These are phyloP conservation scores for Myotis planiceps DNA, from an alignment of 2,797 vertebrate species.

Conservation along the genomic window DNA sequence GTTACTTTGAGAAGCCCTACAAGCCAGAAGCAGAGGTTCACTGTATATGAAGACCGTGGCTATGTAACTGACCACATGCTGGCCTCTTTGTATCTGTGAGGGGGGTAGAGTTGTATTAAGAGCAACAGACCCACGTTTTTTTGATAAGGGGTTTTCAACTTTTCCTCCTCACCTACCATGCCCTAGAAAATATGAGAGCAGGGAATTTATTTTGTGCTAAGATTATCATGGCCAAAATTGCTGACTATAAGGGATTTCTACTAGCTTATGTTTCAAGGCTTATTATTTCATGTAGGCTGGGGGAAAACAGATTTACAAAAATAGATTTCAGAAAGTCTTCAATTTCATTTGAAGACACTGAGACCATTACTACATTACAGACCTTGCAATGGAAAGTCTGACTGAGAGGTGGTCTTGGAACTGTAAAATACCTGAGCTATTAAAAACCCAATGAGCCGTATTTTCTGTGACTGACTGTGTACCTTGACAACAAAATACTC, in stretches of 20 bases:
- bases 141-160: neutral
- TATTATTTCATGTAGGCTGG: neutral
- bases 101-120: neutral
- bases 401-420: neutral
- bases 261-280: neutral
- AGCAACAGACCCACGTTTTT: neutral
- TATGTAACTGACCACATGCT: neutral
- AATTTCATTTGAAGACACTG: neutral
- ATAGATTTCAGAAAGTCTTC: neutral
- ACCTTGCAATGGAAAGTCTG: neutral
- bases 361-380: neutral
- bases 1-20: neutral
- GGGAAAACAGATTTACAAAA: neutral
- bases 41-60: rapidly evolving
- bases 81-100: neutral
- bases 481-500: neutral
- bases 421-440: neutral
- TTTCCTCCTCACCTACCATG: neutral
- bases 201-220: neutral
- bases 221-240: neutral
- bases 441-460: neutral
- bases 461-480: neutral
- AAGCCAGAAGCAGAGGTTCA: neutral
- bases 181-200: neutral
- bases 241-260: neutral